These are phyloP conservation scores for Zootermopsis nevadensis DNA, from an alignment of 2,888 invertebrate species.

Conservation along the genomic window DNA sequence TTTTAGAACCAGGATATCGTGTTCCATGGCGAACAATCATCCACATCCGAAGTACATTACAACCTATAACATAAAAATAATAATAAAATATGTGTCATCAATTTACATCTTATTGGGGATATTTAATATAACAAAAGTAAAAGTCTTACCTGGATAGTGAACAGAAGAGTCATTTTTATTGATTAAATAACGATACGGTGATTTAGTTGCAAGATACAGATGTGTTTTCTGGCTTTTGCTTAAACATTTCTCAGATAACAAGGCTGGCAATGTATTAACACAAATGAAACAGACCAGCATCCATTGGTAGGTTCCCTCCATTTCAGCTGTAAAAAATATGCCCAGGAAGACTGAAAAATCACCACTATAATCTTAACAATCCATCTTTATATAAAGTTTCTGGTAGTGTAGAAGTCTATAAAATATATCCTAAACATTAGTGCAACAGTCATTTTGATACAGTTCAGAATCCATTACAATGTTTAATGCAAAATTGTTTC, in stretches of 20 bases:
- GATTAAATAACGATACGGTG: slow-evolving; percentile 77
- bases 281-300: neutral
- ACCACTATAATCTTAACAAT: too few relatives aligned
- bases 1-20: slow-evolving; percentile 73
- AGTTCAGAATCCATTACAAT: too few relatives aligned
- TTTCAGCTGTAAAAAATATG: slow-evolving; percentile 5
- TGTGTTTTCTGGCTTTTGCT: slow-evolving; percentile 44
- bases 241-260: slow-evolving; percentile 25
- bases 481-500: too few relatives aligned
- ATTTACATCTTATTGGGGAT: neutral
- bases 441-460: too few relatives aligned
- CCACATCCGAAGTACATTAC: slow-evolving; percentile 77
- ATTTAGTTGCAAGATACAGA: slow-evolving; percentile 72
- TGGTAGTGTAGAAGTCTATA: too few relatives aligned
- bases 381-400: too few relatives aligned
- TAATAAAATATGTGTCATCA: slow-evolving; percentile 14
- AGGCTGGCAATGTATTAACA: neutral
- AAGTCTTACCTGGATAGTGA: slow-evolving; percentile 69
- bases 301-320: neutral
- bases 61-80: slow-evolving; percentile 65
- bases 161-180: slow-evolving; percentile 72
- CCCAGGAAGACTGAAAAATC: too few relatives aligned
- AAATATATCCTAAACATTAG: too few relatives aligned
- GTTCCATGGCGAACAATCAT: slow-evolving; percentile 82
- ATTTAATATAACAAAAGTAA: neutral